Evolutionary conservation across 2,888 invertebrate species (phyloP), one percentile per base, ranked within the genome.

Genomic region (Bombylius discolor): DNA sequence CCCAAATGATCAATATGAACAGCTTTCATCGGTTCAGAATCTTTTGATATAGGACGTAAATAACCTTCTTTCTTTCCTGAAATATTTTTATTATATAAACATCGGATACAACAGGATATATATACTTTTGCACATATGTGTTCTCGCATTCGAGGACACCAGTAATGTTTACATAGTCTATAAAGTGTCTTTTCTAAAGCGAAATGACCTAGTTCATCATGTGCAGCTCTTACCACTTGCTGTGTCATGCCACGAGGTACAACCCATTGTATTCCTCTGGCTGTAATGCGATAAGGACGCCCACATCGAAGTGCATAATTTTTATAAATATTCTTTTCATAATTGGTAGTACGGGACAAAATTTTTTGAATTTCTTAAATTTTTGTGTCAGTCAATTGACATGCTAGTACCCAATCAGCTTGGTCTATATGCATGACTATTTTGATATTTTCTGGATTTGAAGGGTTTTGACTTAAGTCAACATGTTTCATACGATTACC

Each of bases 91-190:
- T 23, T 23, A 23, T 36, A 52, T n/a, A 52, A 44, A 8, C 51
- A 52, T 2, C 45, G 32, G 4, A 52, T 52, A 23, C 51, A 52
- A 32, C 45, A 52, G 3, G 44, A 11, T 5, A 52, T 42, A 52
- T 42, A 42, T 52, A 52, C 9, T 52, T 52, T 33, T 52, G 44
- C 9, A 52, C 51, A n/a, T 52, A 52, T n/a, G n/a, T n/a, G n/a
- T 33, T 45, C n/a, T 33, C 51, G 23, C 51, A 52, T 52, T 5
- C 45, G 44, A 7, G 51, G 51, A 52, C 45, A 52, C 51, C 46
- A 52, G 13, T 52, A 52, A 45, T 52, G 12, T 45, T 45, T 4
- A 32, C 51, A 52, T 0, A 52, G 8, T 9, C 51, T 14, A 11
- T 46, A 14, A 11, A 46, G 44, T 4, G 51, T 52, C 31, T 52